phyloP scores from a whole-genome alignment of 1,140 invertebrate species.

The Drosophila setifemur region DNA sequence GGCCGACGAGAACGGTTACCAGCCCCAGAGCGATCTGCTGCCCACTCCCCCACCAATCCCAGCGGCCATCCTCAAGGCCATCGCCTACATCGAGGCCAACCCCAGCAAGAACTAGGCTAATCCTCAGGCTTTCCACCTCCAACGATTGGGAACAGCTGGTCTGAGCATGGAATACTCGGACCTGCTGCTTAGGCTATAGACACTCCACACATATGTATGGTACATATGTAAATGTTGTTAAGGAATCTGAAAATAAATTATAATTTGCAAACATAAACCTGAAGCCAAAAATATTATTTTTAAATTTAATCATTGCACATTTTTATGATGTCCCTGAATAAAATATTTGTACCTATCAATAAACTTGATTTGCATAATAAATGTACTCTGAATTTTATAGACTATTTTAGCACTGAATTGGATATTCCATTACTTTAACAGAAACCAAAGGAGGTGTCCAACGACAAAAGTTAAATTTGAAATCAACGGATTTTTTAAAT shows the following conservation, averaged over 20 bases:
- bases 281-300: background rate
- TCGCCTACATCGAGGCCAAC: constrained; percentile 83
- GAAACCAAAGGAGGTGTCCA: too few species aligned
- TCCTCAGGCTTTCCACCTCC: background rate
- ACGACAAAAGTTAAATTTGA: too few species aligned
- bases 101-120: constrained; percentile 36
- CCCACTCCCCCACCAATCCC: constrained; percentile 74
- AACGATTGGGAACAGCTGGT: constrained; percentile 3
- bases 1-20: constrained; percentile 86
- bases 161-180: background rate
- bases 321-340: too few species aligned
- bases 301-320: too few species aligned
- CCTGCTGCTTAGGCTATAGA: constrained; percentile 7
- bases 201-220: background rate
- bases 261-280: constrained; percentile 1
- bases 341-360: too few species aligned
- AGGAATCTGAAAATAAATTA: constrained; percentile 20
- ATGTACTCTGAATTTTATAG: too few species aligned
- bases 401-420: too few species aligned
- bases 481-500: too few species aligned
- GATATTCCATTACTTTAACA: too few species aligned
- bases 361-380: too few species aligned
- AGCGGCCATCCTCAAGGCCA: constrained; percentile 45
- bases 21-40: constrained; percentile 82
- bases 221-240: background rate